These are phyloP conservation scores for Enoplosus armatus DNA, from an alignment of 2,797 vertebrate species.

Conservation along the genomic window DNA sequence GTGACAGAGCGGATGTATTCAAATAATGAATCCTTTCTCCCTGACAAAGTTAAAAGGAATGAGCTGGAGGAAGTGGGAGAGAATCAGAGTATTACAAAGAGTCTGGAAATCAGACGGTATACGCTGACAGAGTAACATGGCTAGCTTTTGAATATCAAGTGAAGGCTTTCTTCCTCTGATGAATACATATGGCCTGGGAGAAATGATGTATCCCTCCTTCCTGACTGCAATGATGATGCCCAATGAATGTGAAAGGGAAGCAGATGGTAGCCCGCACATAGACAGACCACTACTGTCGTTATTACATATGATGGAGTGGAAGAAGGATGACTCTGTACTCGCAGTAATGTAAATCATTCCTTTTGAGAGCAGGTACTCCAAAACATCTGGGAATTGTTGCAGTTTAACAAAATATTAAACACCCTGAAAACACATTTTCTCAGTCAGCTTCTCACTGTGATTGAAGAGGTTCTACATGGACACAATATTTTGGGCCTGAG, in stretches of 20 bases:
- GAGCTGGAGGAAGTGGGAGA: constrained; percentile 42
- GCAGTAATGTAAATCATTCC: constrained; percentile 31
- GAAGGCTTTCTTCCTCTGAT: constrained; percentile 64
- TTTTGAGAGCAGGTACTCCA: constrained; percentile 5
- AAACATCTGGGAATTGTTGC: constrained; percentile 4
- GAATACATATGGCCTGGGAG: constrained; percentile 69
- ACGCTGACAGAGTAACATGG: constrained; percentile 57
- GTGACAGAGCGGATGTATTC: constrained; percentile 69
- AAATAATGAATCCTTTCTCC: constrained; percentile 74
- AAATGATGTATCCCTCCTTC: constrained; percentile 48
- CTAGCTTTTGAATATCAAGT: constrained; percentile 72
- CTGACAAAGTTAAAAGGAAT: constrained; percentile 71
- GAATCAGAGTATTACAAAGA: constrained; percentile 65
- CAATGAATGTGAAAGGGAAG: constrained; percentile 65
- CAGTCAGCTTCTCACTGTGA: not conserved
- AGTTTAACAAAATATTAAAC: not conserved
- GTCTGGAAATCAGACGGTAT: constrained; percentile 59
- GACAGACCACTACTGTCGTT: constrained; percentile 43
- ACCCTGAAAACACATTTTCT: not conserved
- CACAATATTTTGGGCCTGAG: not conserved
- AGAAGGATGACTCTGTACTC: constrained; percentile 40
- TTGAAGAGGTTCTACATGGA: not conserved
- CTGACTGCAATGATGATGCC: constrained; percentile 66
- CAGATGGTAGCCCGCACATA: constrained; percentile 63
- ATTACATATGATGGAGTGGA: constrained; percentile 42